Evolutionary conservation across 2,888 invertebrate species (phyloP).

Genomic region (Xestia ashworthii): DNA sequence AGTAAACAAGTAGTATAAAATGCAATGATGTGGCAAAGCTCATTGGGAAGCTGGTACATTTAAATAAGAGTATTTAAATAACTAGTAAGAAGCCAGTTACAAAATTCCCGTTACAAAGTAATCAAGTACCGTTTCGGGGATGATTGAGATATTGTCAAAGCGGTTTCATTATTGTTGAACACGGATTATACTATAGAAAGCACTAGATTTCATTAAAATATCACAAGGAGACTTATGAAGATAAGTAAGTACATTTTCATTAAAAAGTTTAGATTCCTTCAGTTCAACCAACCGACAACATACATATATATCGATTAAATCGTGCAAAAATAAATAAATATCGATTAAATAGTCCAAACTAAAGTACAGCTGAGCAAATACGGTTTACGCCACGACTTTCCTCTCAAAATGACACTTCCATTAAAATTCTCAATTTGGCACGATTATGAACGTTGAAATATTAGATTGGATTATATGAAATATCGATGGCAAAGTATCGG

Average conservation of each 20-base stretch:
- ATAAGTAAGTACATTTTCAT: background rate
- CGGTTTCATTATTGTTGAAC: background rate
- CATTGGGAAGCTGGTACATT: conserved; percentile 42
- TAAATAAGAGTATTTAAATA: conserved; percentile 49
- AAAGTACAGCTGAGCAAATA: conserved; percentile 25
- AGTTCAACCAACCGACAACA: background rate
- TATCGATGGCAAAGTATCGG: conserved; percentile 59
- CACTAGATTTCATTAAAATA: background rate
- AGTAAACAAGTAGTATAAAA: conserved; percentile 62
- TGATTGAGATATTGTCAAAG: conserved; percentile 13
- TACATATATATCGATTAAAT: conserved; percentile 8
- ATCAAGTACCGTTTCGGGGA: conserved; percentile 39
- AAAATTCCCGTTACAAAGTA: conserved; percentile 48
- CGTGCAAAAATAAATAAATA: background rate
- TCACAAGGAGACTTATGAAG: background rate
- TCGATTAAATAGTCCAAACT: conserved; percentile 4
- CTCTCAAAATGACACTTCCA: conserved; percentile 39
- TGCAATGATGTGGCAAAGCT: conserved; percentile 58
- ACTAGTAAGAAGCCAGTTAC: conserved; percentile 28
- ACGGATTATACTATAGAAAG: background rate
- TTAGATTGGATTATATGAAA: conserved; percentile 62
- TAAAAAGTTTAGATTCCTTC: background rate
- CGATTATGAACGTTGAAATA: conserved; percentile 56
- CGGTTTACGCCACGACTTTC: conserved; percentile 15
- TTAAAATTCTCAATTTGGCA: conserved; percentile 54